Conservation (phyloP, 1,140 invertebrate species). For the Coptotermes formosanus region DNA sequence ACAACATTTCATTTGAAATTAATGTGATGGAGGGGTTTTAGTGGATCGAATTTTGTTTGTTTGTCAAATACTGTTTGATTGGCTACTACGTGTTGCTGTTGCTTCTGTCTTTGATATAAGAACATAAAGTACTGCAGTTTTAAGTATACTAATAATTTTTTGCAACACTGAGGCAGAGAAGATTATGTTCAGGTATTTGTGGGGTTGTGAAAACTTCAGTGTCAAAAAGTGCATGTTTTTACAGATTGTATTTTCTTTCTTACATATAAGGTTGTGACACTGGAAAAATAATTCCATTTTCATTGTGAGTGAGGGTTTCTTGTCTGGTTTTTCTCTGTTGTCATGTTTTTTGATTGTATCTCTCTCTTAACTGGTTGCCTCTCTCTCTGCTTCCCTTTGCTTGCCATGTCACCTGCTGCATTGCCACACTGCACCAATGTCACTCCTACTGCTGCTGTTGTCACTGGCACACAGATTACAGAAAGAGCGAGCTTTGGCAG, state of each 20-base stretch:
- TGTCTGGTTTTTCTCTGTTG: background rate
- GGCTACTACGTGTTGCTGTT: no score
- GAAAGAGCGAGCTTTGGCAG: slow-evolving; percentile 53
- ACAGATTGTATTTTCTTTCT: background rate
- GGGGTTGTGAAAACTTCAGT: no score
- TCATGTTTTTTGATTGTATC: slow-evolving; percentile 15
- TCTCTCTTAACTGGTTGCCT: background rate
- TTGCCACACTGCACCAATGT: slow-evolving; percentile 20
- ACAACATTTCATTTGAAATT: no score
- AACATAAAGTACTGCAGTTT: no score
- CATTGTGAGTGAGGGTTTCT: background rate
- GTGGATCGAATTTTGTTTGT: no score
- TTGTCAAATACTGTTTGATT: no score
- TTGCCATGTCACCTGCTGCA: slow-evolving; percentile 3
- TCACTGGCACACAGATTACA: slow-evolving; percentile 46
- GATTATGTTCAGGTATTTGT: no score
- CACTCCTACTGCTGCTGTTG: background rate
- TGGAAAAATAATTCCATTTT: background rate
- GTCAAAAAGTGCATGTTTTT: no score
- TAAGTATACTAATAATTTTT: no score
- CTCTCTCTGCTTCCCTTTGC: background rate
- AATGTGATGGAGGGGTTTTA: no score
- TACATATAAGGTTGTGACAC: background rate
- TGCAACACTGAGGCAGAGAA: no score
- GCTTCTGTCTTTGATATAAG: no score